A percentile compares a stretch with the other conserved stretches of the same genome.
Evolutionary conservation across 2,888 invertebrate species (phyloP).

Genomic region (Anodontia alba): DNA sequence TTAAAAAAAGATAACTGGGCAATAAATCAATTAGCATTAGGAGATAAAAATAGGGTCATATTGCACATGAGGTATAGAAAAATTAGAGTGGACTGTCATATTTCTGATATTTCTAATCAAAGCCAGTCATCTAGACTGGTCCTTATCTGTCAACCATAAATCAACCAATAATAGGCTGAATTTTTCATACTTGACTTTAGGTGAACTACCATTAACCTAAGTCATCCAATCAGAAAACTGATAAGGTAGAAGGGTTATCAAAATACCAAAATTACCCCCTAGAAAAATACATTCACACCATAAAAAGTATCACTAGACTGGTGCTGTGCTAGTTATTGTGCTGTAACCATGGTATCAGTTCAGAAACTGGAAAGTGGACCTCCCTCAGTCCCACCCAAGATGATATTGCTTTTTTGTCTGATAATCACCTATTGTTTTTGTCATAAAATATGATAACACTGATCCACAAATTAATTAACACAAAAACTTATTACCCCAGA

Average conservation of each 20-base stretch:
- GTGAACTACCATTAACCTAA: slow-evolving; percentile 54
- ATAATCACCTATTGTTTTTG: background rate
- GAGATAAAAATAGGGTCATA: slow-evolving; percentile 44
- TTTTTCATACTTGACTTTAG: slow-evolving; percentile 43
- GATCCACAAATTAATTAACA: slow-evolving; percentile 1
- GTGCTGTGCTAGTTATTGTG: too few relatives aligned
- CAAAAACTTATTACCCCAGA: slow-evolving; percentile 5
- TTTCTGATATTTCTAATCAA: slow-evolving; percentile 27
- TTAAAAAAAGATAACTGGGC: background rate
- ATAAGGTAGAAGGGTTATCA: slow-evolving; percentile 43
- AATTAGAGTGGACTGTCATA: slow-evolving; percentile 46
- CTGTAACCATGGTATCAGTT: too few relatives aligned
- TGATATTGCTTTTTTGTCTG: background rate
- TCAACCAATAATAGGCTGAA: slow-evolving; percentile 51
- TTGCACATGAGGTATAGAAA: slow-evolving; percentile 52
- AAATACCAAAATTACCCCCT: background rate
- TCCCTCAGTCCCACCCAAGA: slow-evolving; percentile 2
- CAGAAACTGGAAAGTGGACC: too few relatives aligned
- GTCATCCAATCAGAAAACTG: slow-evolving; percentile 50
- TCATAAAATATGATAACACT: background rate
- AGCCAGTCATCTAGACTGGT: slow-evolving; percentile 55
- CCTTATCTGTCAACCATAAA: slow-evolving; percentile 58
- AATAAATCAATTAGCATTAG: slow-evolving; percentile 8
- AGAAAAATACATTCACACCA: background rate
- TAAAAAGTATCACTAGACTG: too few relatives aligned